Base-by-base conservation (phyloP, 2,113 vertebrate genomes). In the Tapirus terrestris region DNA sequence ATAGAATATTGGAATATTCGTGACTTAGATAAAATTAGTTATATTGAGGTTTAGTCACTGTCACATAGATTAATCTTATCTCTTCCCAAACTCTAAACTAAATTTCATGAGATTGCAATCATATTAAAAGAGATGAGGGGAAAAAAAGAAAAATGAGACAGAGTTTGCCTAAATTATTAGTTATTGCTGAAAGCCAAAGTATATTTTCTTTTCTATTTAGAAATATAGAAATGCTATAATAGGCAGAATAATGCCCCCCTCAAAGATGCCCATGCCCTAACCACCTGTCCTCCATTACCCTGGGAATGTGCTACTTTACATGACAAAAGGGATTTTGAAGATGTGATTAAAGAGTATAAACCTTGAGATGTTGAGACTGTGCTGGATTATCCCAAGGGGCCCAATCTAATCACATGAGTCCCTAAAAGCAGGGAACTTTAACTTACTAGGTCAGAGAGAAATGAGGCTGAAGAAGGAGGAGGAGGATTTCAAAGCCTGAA, bases 1-100 rank as follows among this genome's bases (percentile, higher is more conserved):
- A 70, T 4, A 70, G 12, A 68, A 51, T 68, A 68, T 0, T 77
- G 31, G 63, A 84, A 90, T 23, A 68, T 0, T 68, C 39, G 39
- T 77, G 60, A 58, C 14, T 76, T 67, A 51, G 27, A 91, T 43
- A 77, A 68, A 79, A 77, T 45, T 33, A 51, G 23, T 84, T 91
- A 65, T 58, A 58, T 31, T 94, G 31, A 80, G 39, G 43, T 48
- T 83, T 33, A 65, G 20, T 56, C 25, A 36, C 70, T 84, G 72
- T 60, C 27, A 48, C 1, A 76, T 27, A 77, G 80, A 77, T 83
- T 90, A 67, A 89, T 43, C 72, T 60, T 21, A 23, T 58, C 36
- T 90, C 48, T 68, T 65, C n/a, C 23, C 60, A 75, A 90, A 95
- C 65, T 75, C 29, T 94, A 43, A 89, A 89, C 33, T 82, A 89